These are phyloP conservation scores for Volucella inanis DNA, from an alignment of 2,888 invertebrate species.

Conservation along the genomic window DNA sequence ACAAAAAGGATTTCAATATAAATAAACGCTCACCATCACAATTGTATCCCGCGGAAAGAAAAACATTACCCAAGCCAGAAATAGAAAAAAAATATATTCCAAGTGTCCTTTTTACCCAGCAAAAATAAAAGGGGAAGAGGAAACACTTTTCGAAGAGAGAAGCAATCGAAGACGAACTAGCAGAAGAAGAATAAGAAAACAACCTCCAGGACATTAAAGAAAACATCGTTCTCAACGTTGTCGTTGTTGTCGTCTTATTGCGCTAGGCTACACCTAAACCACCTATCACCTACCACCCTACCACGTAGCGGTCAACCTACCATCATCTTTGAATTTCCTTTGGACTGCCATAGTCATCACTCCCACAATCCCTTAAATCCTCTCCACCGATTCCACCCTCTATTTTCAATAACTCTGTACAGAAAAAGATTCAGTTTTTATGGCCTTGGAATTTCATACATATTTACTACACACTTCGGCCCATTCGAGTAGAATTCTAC, in stretches of 20 bases:
- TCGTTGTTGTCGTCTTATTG: constrained; percentile 63
- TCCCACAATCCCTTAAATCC: constrained; percentile 9
- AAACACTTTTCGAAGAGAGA: background rate
- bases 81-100: constrained; percentile 28
- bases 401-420: constrained; percentile 11
- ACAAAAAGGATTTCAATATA: constrained; percentile 46
- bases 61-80: constrained; percentile 23
- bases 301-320: background rate
- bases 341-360: constrained; percentile 25
- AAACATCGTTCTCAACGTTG: constrained; percentile 65
- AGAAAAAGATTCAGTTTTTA: constrained; percentile 67
- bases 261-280: constrained; percentile 12
- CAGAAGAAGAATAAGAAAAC: constrained; percentile 23
- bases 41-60: constrained; percentile 63
- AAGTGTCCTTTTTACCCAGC: constrained; percentile 42
- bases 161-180: constrained; percentile 19
- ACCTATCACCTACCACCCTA: constrained; percentile 21
- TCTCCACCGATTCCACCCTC: background rate
- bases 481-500: constrained; percentile 24
- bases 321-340: constrained; percentile 68
- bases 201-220: constrained; percentile 60
- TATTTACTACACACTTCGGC: constrained; percentile 63
- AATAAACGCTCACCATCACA: constrained; percentile 50
- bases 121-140: background rate
- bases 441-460: constrained; percentile 69